Evolutionary conservation across 2,113 vertebrate species (phyloP).

Genomic region (Antechinus flavipes): DNA sequence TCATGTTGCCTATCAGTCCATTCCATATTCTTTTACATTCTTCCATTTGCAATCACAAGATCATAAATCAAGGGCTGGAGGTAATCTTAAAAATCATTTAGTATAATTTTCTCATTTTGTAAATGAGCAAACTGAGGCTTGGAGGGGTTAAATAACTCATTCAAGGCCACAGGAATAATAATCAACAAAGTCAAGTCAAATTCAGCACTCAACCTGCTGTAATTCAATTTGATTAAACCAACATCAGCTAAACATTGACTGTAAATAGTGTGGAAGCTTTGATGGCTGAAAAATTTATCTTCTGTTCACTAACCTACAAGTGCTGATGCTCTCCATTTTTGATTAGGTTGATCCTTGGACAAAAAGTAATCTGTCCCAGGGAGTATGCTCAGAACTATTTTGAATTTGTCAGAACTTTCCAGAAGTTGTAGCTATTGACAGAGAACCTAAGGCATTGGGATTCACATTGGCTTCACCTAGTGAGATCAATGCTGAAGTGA

Average conservation of each 20-base stretch:
- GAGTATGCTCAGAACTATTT: background rate
- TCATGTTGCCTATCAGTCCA: background rate
- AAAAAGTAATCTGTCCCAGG: background rate
- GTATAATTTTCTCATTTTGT: background rate
- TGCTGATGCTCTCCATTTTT: background rate
- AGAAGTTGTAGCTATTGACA: background rate
- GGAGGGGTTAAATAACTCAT: background rate
- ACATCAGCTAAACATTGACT: background rate
- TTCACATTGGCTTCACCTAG: background rate
- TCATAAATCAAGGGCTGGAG: background rate
- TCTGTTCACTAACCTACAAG: background rate
- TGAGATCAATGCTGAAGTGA: background rate
- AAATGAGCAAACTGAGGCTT: background rate
- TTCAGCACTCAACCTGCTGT: background rate
- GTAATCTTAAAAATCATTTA: background rate
- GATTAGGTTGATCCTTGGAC: background rate
- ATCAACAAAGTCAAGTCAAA: background rate
- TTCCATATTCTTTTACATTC: background rate
- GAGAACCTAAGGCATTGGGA: background rate
- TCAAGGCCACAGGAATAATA: background rate
- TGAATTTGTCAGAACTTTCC: background rate
- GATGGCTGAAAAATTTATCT: background rate
- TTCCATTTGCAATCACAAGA: background rate
- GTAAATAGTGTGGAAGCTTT: background rate
- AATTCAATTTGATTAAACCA: background rate